Base-by-base conservation (phyloP, 2,888 invertebrate species). In the Athalia cordata region DNA sequence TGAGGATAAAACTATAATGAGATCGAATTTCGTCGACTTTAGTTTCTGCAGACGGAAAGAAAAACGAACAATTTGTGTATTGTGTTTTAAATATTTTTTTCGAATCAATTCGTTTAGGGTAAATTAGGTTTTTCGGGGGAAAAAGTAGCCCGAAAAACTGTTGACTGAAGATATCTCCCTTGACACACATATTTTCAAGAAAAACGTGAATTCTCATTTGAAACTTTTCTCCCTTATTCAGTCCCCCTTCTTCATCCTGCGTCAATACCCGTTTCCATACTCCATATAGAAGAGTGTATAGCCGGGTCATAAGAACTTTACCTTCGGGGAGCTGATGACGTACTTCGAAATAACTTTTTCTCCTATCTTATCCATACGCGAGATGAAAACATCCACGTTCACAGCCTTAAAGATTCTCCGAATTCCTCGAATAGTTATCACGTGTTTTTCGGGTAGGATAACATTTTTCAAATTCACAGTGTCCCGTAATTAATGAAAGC, bases 201-300 rank as follows among this genome's bases (percentile, higher is more conserved):
- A 68, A 67, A 77, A 75, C 78, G 81, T 82, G 80, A 81, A 82
- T 82, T 82, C 81, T 82, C 81, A 82, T 82, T 81, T 79, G 61
- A 82, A 82, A 81, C 77, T 81, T 81, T 80, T 77, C 50, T 50
- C 62, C 52, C 47, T 50, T 50, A 43, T 7, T 57, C 47, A 43
- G 57, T 64, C 57, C 70, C 59, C 50, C 61, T 62, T n/a, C 55
- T n/a, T 8, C 61, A 66, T 76, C 64, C 62, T 55, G n/a, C 78
- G 57, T 65, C 59, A 49, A 66, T 67, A 66, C 65, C 67, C 52
- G 49, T 66, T 55, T 61, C 74, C 75, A 50, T 57, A 52, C 77
- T 77, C 64, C 49, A 52, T 75, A 59, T 65, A 65, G 76, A 65
- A 78, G 80, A 75, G 29, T 29, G 29, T 29, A 29, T 29, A 29